Evolutionary conservation across 2,888 invertebrate species (phyloP).

Genomic region (Hedychridium roseum): DNA sequence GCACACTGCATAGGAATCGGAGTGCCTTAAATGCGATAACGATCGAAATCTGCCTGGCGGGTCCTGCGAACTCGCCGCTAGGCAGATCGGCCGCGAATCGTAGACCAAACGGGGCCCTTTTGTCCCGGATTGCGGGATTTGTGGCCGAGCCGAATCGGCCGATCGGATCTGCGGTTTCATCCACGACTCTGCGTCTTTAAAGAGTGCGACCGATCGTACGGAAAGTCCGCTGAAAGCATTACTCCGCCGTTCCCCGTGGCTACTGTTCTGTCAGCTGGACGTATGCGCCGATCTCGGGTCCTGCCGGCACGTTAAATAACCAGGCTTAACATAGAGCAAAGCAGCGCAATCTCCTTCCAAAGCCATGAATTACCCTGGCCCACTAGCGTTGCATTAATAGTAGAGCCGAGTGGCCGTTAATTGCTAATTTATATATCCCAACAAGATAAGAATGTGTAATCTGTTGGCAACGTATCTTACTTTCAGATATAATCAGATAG

Average conservation of each 20-base stretch:
- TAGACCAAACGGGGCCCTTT: slow-evolving; percentile 7
- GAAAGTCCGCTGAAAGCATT: slow-evolving; percentile 14
- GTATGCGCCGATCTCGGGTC: slow-evolving; percentile 21
- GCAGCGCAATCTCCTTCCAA: too few species aligned
- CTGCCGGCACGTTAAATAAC: too few species aligned
- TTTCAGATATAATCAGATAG: too few species aligned
- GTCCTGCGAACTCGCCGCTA: slow-evolving; percentile 25
- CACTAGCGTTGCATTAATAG: too few species aligned
- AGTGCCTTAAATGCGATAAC: slow-evolving; percentile 49
- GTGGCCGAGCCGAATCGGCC: slow-evolving; percentile 20
- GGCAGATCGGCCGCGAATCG: slow-evolving; percentile 22
- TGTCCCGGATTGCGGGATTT: slow-evolving; percentile 36
- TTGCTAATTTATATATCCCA: too few species aligned
- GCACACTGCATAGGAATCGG: too few species aligned
- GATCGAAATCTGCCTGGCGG: slow-evolving; percentile 40
- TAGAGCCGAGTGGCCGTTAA: too few species aligned
- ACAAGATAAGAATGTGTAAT: too few species aligned
- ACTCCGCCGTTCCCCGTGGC: slow-evolving; percentile 22
- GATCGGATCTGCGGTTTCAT: slow-evolving; percentile 35
- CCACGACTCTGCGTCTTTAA: not conserved
- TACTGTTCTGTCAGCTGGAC: slow-evolving; percentile 41
- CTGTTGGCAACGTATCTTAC: too few species aligned
- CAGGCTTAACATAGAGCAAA: too few species aligned
- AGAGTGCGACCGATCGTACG: slow-evolving; percentile 22
- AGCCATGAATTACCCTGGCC: too few species aligned